These are phyloP conservation scores for Centropyge bicolor DNA, from an alignment of 2,797 vertebrate genomes.

Conservation along the genomic window DNA sequence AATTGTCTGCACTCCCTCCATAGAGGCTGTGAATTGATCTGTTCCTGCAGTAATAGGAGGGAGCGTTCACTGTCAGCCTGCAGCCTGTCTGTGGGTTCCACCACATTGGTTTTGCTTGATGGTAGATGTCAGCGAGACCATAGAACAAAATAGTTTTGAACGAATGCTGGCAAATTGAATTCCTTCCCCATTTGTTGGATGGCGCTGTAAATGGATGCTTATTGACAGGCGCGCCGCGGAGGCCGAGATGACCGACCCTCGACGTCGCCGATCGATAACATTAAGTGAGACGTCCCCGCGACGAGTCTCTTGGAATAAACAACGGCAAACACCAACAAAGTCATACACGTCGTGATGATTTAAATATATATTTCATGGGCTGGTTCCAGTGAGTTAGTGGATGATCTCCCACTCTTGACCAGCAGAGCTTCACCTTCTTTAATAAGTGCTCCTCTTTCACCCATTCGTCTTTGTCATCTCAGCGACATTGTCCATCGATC, in stretches of 20 bases:
- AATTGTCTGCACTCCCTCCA: constrained; percentile 27
- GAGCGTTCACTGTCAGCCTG: constrained; percentile 66
- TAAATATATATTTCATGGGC: neutral
- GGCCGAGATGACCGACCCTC: constrained; percentile 67
- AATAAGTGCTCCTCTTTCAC: constrained; percentile 51
- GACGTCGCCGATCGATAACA: constrained; percentile 69
- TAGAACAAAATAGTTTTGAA: constrained; percentile 79
- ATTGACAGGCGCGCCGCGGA: constrained; percentile 67
- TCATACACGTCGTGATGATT: neutral
- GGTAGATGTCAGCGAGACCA: constrained; percentile 74
- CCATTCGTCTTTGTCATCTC: constrained; percentile 73
- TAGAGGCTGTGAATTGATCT: constrained; percentile 65
- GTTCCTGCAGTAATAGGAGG: constrained; percentile 63
- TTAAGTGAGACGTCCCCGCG: constrained; percentile 57
- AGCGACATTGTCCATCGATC: constrained; percentile 71
- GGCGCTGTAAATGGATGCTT: constrained; percentile 76
- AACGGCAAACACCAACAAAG: constrained; percentile 5
- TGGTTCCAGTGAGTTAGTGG: neutral
- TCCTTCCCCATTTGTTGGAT: constrained; percentile 75
- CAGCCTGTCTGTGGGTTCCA: constrained; percentile 75
- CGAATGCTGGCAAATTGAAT: constrained; percentile 84
- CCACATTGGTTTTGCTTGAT: constrained; percentile 81
- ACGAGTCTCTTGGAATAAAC: constrained; percentile 47
- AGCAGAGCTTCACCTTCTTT: constrained; percentile 22
- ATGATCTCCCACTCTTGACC: neutral